Base-by-base conservation (phyloP, 2,113 vertebrate genomes). In the Trogon surrucura region DNA sequence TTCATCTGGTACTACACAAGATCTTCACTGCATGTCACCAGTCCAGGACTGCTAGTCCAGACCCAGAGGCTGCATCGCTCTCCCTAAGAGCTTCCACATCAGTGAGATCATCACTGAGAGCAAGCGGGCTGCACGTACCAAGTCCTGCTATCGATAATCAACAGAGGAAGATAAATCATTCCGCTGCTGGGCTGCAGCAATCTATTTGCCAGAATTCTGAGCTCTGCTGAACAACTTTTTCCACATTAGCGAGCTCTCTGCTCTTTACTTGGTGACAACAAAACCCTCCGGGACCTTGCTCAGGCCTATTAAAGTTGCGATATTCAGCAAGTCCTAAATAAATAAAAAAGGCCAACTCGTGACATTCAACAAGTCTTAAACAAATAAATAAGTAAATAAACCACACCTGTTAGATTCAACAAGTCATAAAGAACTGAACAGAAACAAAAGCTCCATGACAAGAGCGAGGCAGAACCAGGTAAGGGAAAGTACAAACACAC, bases 401-500 rank as follows among this genome's bases (percentile, higher is more conserved):
- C 1, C 11, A 41, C 41, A 41, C 41, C 13, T 41, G 41, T 41
- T 41, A 41, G 9, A 41, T 41, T 41, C 41, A 41, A 41, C 41
- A 41, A 41, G 41, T 41, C 41, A 41, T 41, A 41, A 41, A 41
- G 9, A 41, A 41, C 41, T 11, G 41, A 41, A 41, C 11, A 41
- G 41, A 41, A 41, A 11, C 41, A 32, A 65, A 69, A 65, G 45
- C 45, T 69, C 11, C 29, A 23, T n/a, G 19, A 10, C 30, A 19
- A 14, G 45, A 48, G 21, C 2, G 12, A 64, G 14, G 29, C 38
- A 58, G 67, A 64, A 54, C 16, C 21, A 64, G 25, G 17, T 10
- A 38, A n/a, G 16, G 17, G 27, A 6, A 44, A 44, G 27, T 2
- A 34, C 13, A 10, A 34, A 50, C 8, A 5, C 1, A 0, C 5